Evolutionary conservation across 2,113 vertebrate genomes (phyloP).

Genomic region (Centropus unirufus): DNA sequence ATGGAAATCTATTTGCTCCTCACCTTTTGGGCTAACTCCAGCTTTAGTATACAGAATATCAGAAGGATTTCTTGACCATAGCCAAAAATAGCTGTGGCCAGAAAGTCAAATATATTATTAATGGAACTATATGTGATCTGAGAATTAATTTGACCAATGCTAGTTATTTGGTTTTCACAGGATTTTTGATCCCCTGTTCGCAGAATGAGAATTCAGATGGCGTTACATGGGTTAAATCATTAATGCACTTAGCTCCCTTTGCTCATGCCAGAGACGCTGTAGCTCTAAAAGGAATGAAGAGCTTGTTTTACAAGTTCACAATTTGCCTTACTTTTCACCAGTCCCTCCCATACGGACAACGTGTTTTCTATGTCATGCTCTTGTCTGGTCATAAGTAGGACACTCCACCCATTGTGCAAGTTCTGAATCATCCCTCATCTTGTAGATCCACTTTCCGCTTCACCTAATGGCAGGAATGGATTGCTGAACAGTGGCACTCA

Average conservation of each 20-base stretch:
- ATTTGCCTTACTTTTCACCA: slow-evolving; percentile 37
- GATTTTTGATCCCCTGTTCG: neutral
- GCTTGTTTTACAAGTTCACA: slow-evolving; percentile 19
- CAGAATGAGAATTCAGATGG: neutral
- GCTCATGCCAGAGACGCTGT: neutral
- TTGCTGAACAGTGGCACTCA: neutral
- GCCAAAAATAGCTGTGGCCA: neutral
- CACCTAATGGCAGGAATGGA: neutral
- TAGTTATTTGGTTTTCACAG: neutral
- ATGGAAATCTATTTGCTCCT: neutral
- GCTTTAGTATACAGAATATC: neutral
- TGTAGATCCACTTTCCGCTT: neutral
- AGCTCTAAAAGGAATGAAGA: neutral
- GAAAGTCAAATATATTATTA: neutral
- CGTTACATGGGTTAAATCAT: neutral
- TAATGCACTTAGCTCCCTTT: neutral
- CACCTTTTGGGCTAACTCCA: neutral
- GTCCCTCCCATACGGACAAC: neutral
- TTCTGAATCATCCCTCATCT: slow-evolving; percentile 38
- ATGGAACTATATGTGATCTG: neutral
- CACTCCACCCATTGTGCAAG: neutral
- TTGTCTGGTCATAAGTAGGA: slow-evolving; percentile 5
- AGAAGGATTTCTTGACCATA: neutral
- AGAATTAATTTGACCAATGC: neutral
- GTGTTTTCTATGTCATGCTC: neutral